Percentiles rank a stretch among this genome's conserved stretches.
phyloP scores from a whole-genome alignment of 2,888 invertebrate genomes.

The Mythimna ferrago region DNA sequence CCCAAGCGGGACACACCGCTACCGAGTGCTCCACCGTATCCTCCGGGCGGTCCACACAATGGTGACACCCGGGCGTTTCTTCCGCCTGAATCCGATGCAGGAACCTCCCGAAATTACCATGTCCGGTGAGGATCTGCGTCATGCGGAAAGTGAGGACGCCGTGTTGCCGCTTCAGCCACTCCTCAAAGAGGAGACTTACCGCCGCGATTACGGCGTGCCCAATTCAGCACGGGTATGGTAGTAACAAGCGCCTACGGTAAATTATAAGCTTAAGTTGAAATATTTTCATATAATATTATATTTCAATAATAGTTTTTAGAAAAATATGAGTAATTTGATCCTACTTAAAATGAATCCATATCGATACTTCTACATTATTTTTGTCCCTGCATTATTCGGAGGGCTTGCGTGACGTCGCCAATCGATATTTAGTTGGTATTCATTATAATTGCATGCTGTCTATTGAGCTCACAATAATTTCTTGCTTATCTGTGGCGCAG shows the following conservation, averaged over 20 bases:
- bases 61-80: no score
- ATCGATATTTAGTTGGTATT: conserved; percentile 84
- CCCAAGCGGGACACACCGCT: no score
- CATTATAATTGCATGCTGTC: conserved; percentile 84
- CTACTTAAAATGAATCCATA: background rate
- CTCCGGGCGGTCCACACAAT: no score
- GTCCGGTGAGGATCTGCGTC: no score
- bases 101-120: no score
- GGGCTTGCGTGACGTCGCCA: conserved; percentile 78
- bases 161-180: no score
- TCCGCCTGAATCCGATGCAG: no score
- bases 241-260: background rate
- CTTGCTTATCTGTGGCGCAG: conserved; percentile 70
- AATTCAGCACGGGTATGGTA: background rate
- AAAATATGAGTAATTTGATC: background rate
- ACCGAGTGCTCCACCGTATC: no score
- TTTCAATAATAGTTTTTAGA: background rate
- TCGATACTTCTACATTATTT: conserved; percentile 17
- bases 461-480: conserved; percentile 80
- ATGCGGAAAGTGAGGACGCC: no score
- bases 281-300: background rate
- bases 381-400: conserved; percentile 56
- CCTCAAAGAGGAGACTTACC: no score
- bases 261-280: background rate
- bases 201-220: no score